Percentiles rank a stretch among this genome's conserved stretches.
phyloP scores from a whole-genome alignment of 2,888 invertebrate species.

The Ennomos erosarius region DNA sequence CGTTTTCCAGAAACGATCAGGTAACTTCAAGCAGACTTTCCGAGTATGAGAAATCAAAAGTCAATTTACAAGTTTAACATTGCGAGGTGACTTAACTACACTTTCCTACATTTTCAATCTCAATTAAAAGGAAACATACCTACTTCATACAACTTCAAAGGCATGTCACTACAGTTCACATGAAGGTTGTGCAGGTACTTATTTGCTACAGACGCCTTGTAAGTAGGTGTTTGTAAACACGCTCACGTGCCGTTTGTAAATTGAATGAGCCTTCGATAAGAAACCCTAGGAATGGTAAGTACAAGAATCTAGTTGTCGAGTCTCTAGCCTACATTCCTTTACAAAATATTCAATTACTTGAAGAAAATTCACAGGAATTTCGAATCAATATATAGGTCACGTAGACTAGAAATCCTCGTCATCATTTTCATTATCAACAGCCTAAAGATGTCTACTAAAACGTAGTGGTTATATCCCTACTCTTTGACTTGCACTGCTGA shows the following conservation, averaged over 20 bases:
- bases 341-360: neutral
- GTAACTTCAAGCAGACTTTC: too few species aligned
- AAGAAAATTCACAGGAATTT: neutral
- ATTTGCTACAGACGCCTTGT: constrained; percentile 14
- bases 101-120: neutral
- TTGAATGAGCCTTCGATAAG: constrained; percentile 38
- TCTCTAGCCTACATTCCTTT: constrained; percentile 15
- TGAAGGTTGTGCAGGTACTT: constrained; percentile 2
- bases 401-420: too few species aligned
- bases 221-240: constrained; percentile 27
- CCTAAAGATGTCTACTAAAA: too few species aligned
- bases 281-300: constrained; percentile 40
- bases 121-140: neutral
- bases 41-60: too few species aligned
- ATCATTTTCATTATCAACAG: too few species aligned
- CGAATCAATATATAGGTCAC: too few species aligned
- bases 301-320: constrained; percentile 30
- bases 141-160: neutral
- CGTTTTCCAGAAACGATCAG: too few species aligned
- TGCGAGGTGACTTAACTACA: too few species aligned
- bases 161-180: neutral
- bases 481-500: too few species aligned
- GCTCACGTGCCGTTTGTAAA: constrained; percentile 33
- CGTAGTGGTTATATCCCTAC: too few species aligned
- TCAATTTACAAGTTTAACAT: too few species aligned